phyloP scores from a whole-genome alignment of 1,140 invertebrate genomes.

The Brachionus asplanchnoidis region DNA sequence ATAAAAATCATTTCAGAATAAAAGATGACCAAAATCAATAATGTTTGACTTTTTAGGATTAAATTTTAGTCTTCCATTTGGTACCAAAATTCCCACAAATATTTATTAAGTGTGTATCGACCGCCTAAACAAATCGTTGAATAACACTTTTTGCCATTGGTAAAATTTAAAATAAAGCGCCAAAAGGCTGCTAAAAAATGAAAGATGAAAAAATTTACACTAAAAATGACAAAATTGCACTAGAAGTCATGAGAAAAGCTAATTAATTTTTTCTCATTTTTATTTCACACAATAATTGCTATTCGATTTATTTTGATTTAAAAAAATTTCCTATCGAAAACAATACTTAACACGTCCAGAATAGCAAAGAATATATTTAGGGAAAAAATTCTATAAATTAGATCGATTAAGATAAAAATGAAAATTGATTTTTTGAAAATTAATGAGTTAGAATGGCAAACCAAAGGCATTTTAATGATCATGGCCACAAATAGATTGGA shows the following conservation, averaged over 20 bases:
- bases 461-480: conserved; percentile 13
- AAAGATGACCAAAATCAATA: too few species aligned
- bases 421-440: background rate
- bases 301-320: too few species aligned
- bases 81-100: too few species aligned
- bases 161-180: background rate
- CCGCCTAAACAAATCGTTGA: background rate
- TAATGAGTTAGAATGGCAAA: background rate
- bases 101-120: too few species aligned
- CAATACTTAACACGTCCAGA: background rate
- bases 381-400: background rate
- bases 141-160: background rate
- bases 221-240: background rate
- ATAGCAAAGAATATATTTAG: background rate
- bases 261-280: background rate
- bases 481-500: conserved; percentile 8
- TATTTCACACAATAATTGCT: background rate
- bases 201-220: background rate
- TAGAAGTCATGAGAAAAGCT: background rate
- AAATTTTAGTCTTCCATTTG: too few species aligned
- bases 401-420: background rate
- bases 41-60: too few species aligned
- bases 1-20: too few species aligned
- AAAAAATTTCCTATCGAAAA: background rate
- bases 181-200: background rate